Evolutionary conservation across 2,797 vertebrate species (phyloP).

Genomic region (Microcaecilia unicolor): DNA sequence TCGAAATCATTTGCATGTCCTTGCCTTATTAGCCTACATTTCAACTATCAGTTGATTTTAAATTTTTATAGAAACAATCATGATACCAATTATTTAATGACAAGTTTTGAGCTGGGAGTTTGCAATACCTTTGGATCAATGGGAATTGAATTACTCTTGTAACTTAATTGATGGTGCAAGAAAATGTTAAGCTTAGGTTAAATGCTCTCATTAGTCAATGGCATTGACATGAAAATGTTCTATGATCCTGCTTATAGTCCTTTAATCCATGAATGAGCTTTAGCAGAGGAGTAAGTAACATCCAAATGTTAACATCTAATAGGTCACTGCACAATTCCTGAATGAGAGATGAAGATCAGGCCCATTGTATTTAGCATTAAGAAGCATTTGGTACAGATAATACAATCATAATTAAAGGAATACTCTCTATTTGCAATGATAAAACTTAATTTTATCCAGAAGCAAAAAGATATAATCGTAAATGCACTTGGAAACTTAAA

Average conservation of each 20-base stretch:
- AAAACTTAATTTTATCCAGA: conserved; percentile 12
- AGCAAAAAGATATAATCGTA: conserved; percentile 2
- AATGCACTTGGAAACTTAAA: background rate
- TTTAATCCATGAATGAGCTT: conserved; percentile 16
- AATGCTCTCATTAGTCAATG: conserved; percentile 19
- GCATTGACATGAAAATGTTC: conserved; percentile 5
- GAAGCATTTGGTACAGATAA: conserved; percentile 1
- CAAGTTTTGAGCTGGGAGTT: background rate
- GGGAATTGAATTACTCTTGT: conserved; percentile 10
- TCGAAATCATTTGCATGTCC: no score
- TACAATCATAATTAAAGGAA: background rate
- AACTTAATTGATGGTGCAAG: background rate
- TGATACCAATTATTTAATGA: background rate
- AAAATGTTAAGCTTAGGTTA: conserved; percentile 24
- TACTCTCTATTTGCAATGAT: background rate
- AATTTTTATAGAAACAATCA: background rate
- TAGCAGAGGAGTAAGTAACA: conserved; percentile 9
- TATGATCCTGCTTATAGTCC: conserved; percentile 2
- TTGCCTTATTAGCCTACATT: no score
- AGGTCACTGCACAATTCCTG: conserved; percentile 12
- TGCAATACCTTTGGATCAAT: background rate
- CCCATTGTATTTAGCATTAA: conserved; percentile 5
- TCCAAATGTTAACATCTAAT: conserved; percentile 9
- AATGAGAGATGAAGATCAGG: conserved; percentile 23
- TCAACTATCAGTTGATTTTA: background rate